Evolutionary conservation across 1,140 invertebrate species (phyloP), one percentile per base, ranked within the genome.

Genomic region (Heliconius himera): DNA sequence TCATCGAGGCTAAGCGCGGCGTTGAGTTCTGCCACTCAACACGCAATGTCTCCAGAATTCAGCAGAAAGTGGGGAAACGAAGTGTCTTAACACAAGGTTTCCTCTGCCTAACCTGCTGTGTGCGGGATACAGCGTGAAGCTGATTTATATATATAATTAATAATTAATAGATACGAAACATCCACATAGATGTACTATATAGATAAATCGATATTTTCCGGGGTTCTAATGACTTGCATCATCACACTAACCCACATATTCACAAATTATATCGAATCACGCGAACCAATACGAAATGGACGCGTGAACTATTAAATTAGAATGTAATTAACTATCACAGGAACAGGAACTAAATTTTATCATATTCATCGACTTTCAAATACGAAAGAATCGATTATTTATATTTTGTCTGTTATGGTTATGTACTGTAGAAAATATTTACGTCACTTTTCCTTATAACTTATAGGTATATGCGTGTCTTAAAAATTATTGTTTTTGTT

Each of bases 171-270:
- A 26, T 66, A 66, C 9, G n/a, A 56, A 66, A 26, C 11, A 66
- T 66, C 60, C 60, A 66, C 60, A 26, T 66, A 16, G 11, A 66
- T 66, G 11, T 26, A 5, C 11, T 66, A 66, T 66, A 66, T 22
- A 66, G 60, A 66, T 66, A 66, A 29, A 66, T 26, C 60, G 60
- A 1, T 66, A 29, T 66, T 66, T 66, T 66, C 60, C 60, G 60
- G 60, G 60, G 9, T 66, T 66, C 22, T 66, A 66, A 13, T 66
- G 60, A 16, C 60, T 66, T 66, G 60, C 60, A 66, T 66, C 73
- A 74, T 74, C 73, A 54, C 26, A 74, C 54, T 66, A 66, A 66
- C 60, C 60, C 3, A 66, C 60, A 16, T 60, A 60, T 26, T 29
- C 22, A 66, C 60, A 66, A 66, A 66, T 66, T 66, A 1, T 29